A percentile compares a stretch with the other conserved stretches of the same genome.
phyloP scores from a whole-genome alignment of 1,140 invertebrate genomes.

The Drosophila ambigua region DNA sequence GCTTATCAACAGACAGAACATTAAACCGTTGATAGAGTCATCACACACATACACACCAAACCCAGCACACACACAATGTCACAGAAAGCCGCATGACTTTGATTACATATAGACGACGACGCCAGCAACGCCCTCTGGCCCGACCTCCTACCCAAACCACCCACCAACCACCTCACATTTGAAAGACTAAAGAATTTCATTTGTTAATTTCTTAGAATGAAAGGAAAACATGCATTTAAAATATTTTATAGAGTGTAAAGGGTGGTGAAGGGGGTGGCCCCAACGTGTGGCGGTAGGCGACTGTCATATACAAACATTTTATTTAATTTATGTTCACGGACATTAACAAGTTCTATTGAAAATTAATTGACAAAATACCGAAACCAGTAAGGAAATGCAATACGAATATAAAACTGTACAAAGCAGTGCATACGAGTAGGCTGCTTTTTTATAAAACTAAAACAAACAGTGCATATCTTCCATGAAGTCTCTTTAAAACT shows the following conservation, averaged over 20 bases:
- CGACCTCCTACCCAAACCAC: not conserved
- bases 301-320: too few relatives aligned
- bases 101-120: slow-evolving; percentile 27
- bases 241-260: too few relatives aligned
- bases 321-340: too few relatives aligned
- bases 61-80: slow-evolving; percentile 3
- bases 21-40: slow-evolving; percentile 48
- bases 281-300: too few relatives aligned
- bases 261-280: too few relatives aligned
- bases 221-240: not conserved
- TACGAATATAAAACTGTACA: not conserved
- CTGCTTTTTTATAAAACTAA: too few relatives aligned
- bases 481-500: too few relatives aligned
- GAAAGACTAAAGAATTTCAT: slow-evolving; percentile 19
- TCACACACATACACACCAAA: slow-evolving; percentile 15
- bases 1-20: slow-evolving; percentile 62
- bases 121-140: slow-evolving; percentile 19
- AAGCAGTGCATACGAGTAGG: too few relatives aligned
- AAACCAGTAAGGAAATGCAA: not conserved
- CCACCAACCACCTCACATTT: not conserved
- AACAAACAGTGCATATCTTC: too few relatives aligned
- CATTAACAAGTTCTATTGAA: too few relatives aligned
- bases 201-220: slow-evolving; percentile 28
- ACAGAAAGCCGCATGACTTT: slow-evolving; percentile 55
- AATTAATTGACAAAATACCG: too few relatives aligned